Base-by-base conservation (phyloP, 2,888 invertebrate genomes). In the Chrysolina americana region DNA sequence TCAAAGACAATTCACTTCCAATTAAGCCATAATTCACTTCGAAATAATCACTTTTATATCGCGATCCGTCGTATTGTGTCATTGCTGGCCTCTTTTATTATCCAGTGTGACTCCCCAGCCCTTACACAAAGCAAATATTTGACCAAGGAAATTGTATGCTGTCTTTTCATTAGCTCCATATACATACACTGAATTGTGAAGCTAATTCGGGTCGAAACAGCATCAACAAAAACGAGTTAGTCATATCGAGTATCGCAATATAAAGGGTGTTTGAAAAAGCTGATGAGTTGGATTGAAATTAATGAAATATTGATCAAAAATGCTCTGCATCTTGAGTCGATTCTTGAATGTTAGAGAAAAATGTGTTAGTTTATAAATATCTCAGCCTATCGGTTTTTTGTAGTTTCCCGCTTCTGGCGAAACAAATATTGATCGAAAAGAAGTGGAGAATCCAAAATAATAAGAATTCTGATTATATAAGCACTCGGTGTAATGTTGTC, bases 121-220 rank as follows among this genome's bases (percentile, higher is more conserved):
- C 53, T 53, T 53, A 68, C 68, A 53, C 56, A 65, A 11, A 28
- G 62, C 76, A 79, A 81, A 81, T 81, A 81, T 81, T 81, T 81
- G 79, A 81, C 74, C 79, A 76, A 74, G 79, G 79, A 80, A 81
- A 81, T 81, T 80, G 81, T 79, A 71, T 78, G 78, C 69, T 75
- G 77, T 76, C 76, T 79, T 79, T 79, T 77, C 78, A 78, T 78
- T 78, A 78, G 78, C 75, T 73, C 63, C 68, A 73, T 73, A 68
- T 65, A 63, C 74, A 71, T 75, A 71, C 56, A 70, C 75, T 71
- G 70, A 65, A 63, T 65, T 56, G 70, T 71, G 71, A 65, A 71
- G 62, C 66, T 78, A 75, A 76, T 78, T 71, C 69, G 70, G 71
- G 66, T 70, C 15, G 56, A 62, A 64, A 65, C 23, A 53, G 28